Base-by-base conservation (phyloP, 2,888 invertebrate species). In the Chironomus tentans region DNA sequence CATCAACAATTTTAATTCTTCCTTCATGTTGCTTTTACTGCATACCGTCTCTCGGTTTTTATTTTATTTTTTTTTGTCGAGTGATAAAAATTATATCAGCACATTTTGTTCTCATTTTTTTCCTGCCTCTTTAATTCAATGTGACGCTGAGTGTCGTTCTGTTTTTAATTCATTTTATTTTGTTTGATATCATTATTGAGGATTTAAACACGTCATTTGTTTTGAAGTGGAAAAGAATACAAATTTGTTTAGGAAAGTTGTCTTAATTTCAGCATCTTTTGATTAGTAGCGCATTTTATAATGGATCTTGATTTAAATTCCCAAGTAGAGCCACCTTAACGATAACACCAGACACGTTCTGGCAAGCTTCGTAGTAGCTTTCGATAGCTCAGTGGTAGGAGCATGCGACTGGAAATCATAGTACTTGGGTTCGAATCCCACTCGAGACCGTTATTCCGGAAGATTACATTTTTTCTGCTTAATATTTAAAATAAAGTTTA, bases 141-240 rank as follows among this genome's bases (percentile, higher is more conserved):
- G 22, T 65, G 65, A 65, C 24, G 65, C 65, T 24, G 2, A 18
- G 4, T 65, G 65, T 22, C 65, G 65, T 65, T 65, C 22, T 13
- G 18, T 56, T 21, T 65, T 38, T 38, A 38, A 38, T 38, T 38
- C 38, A 10, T 38, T 38, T 38, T 38, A 38, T 38, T 38, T 38
- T 38, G 28, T 38, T 38, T 38, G 38, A 38, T 38, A 65, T 13
- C 12, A 24, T 56, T 56, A 65, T 65, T 65, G 65, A 65, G 22
- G 21, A 61, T 46, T 61, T 73, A 73, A 73, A 73, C 72, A 73
- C 72, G 72, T 73, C 56, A 73, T 73, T 73, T 73, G 72, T 73
- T 73, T 24, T 12, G 2, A 56, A 56, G 18, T 56, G 56, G n/a
- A 56, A 50, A 10, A 18, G 6, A 56, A 56, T n/a, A 1, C 6